Evolutionary conservation across 2,797 vertebrate genomes (phyloP), one percentile per base, ranked within the genome.

Genomic region (Pseudomugil gertrudae): DNA sequence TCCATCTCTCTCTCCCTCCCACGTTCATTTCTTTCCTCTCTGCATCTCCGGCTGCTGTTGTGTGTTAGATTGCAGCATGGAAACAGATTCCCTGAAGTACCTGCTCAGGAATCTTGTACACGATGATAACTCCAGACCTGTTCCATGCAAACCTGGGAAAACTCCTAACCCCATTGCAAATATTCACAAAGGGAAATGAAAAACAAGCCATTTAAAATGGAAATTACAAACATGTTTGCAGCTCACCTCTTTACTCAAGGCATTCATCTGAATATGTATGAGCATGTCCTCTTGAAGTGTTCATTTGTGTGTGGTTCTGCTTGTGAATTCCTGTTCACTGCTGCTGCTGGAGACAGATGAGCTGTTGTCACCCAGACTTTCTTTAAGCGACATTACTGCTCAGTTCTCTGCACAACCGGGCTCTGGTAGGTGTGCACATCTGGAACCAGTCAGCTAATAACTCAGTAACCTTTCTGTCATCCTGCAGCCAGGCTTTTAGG

Each of bases 41-140:
- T 74, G 63, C 19, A 76, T 78, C 63, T 69, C 65, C 61, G 50
- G 68, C 66, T 66, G 63, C 56, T 72, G 69, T 53, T 56, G 65
- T 72, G 61, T 66, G 56, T 83, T 77, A 77, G 74, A 74, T 38
- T 56, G 70, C 63, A 83, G 72, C 74, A 77, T 80, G 81, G 87
- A 89, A 90, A 88, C 78, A 84, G 69, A 88, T 80, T 87, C 83
- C 78, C 83, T 72, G 59, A 86, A 89, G 86, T 85, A 89, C 79
- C 88, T 88, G 85, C 75, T 77, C 57, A 79, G 84, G 88, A 90
- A 89, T 85, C 81, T 87, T 70, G 60, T 81, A 57, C n/a, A 8
- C 72, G 33, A 86, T 77, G 83, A 90, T 84, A 88, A 84, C 76
- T 88, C 81, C 85, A 89, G 89, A 91, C 71, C 76, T 69, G 81